Conservation (phyloP, 2,797 vertebrate genomes). For the Danio tinwini region DNA sequence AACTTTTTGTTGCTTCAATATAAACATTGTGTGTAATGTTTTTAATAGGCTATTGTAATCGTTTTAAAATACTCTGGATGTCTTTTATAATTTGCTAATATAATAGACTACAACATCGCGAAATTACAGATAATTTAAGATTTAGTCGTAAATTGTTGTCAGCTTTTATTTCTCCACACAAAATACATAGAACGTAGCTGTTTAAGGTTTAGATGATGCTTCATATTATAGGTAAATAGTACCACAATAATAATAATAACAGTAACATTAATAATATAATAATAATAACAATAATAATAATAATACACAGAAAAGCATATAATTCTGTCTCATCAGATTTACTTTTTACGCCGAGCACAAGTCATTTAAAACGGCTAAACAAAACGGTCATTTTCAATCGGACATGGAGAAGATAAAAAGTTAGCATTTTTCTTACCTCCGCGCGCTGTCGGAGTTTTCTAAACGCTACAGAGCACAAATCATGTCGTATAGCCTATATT, state of each 20-base stretch:
- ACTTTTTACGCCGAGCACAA: background rate
- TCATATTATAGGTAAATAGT: background rate
- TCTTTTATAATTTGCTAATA: background rate
- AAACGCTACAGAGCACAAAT: conserved; percentile 58
- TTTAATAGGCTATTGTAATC: background rate
- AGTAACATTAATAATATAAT: background rate
- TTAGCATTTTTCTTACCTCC: conserved; percentile 63
- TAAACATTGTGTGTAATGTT: background rate
- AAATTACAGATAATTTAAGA: background rate
- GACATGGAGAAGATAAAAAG: background rate
- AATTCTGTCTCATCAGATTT: background rate
- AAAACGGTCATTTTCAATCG: background rate
- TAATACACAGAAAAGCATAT: background rate
- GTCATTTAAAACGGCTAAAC: background rate
- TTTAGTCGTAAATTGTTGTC: background rate
- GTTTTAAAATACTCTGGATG: background rate
- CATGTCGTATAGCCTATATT: conserved; percentile 47
- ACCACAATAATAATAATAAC: background rate
- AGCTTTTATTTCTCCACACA: background rate
- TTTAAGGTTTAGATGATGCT: background rate
- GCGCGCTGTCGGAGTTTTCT: conserved; percentile 61
- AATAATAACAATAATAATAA: background rate
- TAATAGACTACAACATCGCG: background rate
- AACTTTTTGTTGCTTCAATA: background rate
- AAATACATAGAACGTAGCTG: background rate